Base-by-base conservation (phyloP, 2,113 vertebrate genomes). In the Notarius quadriscutis region DNA sequence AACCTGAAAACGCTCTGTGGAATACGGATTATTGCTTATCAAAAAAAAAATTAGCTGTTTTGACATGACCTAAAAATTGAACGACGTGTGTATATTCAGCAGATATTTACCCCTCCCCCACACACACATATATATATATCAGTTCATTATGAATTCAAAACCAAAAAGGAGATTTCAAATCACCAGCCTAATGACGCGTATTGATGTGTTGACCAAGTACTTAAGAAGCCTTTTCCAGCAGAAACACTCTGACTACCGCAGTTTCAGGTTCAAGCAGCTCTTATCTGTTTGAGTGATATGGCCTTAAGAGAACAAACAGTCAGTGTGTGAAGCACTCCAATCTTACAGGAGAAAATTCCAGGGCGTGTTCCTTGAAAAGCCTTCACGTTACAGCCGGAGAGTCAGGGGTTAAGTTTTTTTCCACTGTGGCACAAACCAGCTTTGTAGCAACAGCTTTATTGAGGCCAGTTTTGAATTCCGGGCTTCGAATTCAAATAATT, bases 401-500 rank as follows among this genome's bases (percentile, higher is more conserved):
- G 34, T 9, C 14, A 5, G 20, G 10, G 18, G 20, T n/a, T 83
- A n/a, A 1, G 41, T 30, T 84, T 53, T 75, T 48, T 48, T 22
- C 63, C 17, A 1, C 65, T 84, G 17, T 17, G 22, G 11, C 41
- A 22, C 15, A 48, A 30, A 51, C 22, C 48, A 53, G 88, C 74
- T 41, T 12, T 20, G 50, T n/a, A 67, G 63, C 17, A 74, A 51
- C 71, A 58, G 15, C 84, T 90, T 84, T 81, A 89, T 51, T 11
- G 78, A 89, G 48, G 5, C 25, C 85, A 86, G 90, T 85, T 90
- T 93, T 82, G 86, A 82, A 55, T 91, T 57, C 34, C 48, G 25
- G 41, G 85, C 9, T 83, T 85, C 89, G 74, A 87, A 93, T 92
- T 92, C 51, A 5, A 90, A 92, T 93, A 65, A 86, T 87, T 87